Conservation (phyloP, 2,888 invertebrate genomes). For the Stenodera caucasica region DNA sequence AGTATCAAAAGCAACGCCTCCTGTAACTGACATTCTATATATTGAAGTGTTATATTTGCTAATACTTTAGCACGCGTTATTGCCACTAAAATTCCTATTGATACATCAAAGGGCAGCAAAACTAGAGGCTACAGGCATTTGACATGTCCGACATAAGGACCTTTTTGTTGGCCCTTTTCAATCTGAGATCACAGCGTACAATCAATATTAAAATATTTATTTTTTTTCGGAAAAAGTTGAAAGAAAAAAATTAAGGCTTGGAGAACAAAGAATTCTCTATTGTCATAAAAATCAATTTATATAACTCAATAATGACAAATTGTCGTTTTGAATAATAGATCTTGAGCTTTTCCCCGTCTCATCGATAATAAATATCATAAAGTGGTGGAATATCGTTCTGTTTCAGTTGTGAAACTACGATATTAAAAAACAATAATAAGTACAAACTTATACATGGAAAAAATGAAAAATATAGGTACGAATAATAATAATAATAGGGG, state of each 20-base stretch:
- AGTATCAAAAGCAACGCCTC: conserved; percentile 16
- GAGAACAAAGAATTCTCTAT: background rate
- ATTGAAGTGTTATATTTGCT: conserved; percentile 15
- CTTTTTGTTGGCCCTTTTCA: conserved; percentile 3
- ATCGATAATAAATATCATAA: conserved; percentile 30
- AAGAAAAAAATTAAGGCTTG: no score
- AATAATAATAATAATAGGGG: background rate
- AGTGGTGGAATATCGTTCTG: conserved; percentile 19
- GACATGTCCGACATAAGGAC: conserved; percentile 14
- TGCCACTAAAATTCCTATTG: conserved; percentile 21
- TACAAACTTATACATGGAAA: no score
- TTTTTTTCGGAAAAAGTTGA: no score
- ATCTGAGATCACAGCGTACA: conserved; percentile 7
- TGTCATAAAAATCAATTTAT: background rate
- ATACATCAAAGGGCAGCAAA: conserved; percentile 16
- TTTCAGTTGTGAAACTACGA: no score
- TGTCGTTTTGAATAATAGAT: conserved; percentile 28
- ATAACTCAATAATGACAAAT: conserved; percentile 32
- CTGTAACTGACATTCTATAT: conserved; percentile 20
- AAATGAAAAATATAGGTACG: no score
- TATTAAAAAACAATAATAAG: conserved; percentile 4
- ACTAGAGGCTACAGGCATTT: conserved; percentile 20
- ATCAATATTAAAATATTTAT: background rate
- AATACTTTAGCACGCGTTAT: conserved; percentile 22
- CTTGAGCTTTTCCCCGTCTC: conserved; percentile 25